These are phyloP conservation scores for Eupithecia vulgata DNA, from an alignment of 2,888 invertebrate species.

Conservation along the genomic window DNA sequence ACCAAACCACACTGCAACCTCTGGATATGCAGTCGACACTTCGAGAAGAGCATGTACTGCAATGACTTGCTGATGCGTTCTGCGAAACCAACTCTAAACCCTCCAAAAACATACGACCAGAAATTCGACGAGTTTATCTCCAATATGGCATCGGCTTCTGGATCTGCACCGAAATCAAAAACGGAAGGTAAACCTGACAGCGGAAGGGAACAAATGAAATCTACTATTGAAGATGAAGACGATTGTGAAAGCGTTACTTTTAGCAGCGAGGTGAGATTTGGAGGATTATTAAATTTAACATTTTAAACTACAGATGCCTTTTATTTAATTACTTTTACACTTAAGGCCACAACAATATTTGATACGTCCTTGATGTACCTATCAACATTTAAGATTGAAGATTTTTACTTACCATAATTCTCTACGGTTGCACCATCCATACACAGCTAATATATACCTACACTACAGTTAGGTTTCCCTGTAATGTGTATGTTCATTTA, in stretches of 20 bases:
- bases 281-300: background rate
- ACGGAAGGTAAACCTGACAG: background rate
- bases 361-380: background rate
- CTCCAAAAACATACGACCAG: background rate
- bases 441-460: background rate
- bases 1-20: background rate
- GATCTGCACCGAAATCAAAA: background rate
- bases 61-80: background rate
- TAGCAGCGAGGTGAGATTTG: constrained; percentile 22
- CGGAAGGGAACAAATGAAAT: background rate
- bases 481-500: background rate
- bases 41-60: constrained; percentile 15
- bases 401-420: too few relatives aligned
- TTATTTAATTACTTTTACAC: background rate
- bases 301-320: background rate
- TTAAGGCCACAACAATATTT: background rate
- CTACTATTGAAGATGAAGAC: background rate
- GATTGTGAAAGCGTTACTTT: constrained; percentile 18
- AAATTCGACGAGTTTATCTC: background rate
- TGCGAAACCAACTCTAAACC: constrained; percentile 11
- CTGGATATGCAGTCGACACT: constrained; percentile 19
- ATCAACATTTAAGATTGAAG: too few relatives aligned
- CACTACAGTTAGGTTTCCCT: background rate
- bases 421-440: background rate
- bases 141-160: background rate